Percentiles rank a stretch among this genome's conserved stretches.
These are phyloP conservation scores for Callimorpha dominula DNA, from an alignment of 2,888 invertebrate genomes.

Conservation along the genomic window DNA sequence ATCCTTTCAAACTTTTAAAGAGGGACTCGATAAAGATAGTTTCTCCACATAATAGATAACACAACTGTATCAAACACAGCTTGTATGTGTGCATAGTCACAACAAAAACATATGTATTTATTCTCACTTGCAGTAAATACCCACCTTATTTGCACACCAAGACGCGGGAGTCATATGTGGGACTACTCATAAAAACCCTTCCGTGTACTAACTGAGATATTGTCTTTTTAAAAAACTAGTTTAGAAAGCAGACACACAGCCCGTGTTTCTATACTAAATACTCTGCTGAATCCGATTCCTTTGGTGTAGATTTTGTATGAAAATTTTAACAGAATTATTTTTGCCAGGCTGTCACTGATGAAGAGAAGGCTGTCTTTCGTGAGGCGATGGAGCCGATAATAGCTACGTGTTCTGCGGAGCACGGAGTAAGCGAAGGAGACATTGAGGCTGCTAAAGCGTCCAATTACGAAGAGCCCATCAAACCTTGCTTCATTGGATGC, in stretches of 20 bases:
- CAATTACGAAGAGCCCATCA: slow-evolving; percentile 24
- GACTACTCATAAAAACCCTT: no score
- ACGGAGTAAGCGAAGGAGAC: slow-evolving; percentile 32
- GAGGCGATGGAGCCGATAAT: slow-evolving; percentile 34
- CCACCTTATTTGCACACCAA: no score
- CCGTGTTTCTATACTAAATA: no score
- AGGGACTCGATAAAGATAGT: no score
- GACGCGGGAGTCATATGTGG: no score
- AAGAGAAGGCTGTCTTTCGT: slow-evolving; percentile 37
- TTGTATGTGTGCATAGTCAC: not conserved
- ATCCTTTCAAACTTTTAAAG: not conserved
- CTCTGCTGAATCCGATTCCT: no score
- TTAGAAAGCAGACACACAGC: no score
- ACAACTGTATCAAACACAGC: not conserved
- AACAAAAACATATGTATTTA: not conserved
- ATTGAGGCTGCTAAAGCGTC: slow-evolving; percentile 42
- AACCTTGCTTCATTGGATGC: slow-evolving; percentile 48
- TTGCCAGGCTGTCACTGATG: slow-evolving; percentile 42
- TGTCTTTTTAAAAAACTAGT: no score
- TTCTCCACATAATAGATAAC: not conserved
- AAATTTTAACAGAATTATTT: not conserved
- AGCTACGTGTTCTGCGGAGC: slow-evolving; percentile 42
- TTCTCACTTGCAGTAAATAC: not conserved
- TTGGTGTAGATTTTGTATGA: not conserved
- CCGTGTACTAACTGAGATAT: no score